A percentile compares a stretch with the other conserved stretches of the same genome.
These are phyloP conservation scores for Lindbergichthys nudifrons DNA, from an alignment of 2,797 vertebrate species.

Conservation along the genomic window DNA sequence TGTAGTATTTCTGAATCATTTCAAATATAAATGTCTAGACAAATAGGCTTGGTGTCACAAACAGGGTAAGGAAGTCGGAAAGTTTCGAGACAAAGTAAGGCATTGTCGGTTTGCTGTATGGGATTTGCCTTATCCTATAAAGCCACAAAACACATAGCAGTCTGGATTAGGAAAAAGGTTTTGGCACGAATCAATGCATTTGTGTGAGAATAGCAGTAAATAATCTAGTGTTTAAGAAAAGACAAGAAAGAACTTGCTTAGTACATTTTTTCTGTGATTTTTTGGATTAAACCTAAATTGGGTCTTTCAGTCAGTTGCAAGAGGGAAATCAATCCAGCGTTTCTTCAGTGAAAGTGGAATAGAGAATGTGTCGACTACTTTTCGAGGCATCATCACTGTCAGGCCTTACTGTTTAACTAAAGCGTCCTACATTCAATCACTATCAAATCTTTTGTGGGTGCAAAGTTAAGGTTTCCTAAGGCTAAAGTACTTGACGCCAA, in stretches of 20 bases:
- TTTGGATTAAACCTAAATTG: neutral
- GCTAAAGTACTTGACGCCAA: conserved; percentile 35
- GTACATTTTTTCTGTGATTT: neutral
- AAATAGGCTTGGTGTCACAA: neutral
- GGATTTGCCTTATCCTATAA: neutral
- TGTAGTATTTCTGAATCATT: neutral
- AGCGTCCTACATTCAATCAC: conserved; percentile 15
- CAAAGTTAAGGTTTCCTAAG: conserved; percentile 47
- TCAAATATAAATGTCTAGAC: neutral
- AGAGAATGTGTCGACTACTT: conserved; percentile 10
- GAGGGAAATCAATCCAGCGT: conserved; percentile 17
- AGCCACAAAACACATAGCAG: neutral
- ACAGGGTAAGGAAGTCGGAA: neutral
- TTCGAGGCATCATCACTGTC: conserved; percentile 12
- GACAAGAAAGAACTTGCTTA: neutral
- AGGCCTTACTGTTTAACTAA: conserved; percentile 3
- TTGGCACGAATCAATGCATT: neutral
- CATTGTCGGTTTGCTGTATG: neutral
- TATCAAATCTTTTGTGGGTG: conserved; percentile 11
- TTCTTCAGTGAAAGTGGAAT: neutral
- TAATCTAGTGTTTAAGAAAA: neutral
- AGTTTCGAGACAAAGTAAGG: neutral
- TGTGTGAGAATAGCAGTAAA: neutral
- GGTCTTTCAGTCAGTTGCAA: neutral
- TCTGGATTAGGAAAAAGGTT: neutral